Base-by-base conservation (phyloP, 64 coral and sea anemone species). In the Exaiptasia diaphana region DNA sequence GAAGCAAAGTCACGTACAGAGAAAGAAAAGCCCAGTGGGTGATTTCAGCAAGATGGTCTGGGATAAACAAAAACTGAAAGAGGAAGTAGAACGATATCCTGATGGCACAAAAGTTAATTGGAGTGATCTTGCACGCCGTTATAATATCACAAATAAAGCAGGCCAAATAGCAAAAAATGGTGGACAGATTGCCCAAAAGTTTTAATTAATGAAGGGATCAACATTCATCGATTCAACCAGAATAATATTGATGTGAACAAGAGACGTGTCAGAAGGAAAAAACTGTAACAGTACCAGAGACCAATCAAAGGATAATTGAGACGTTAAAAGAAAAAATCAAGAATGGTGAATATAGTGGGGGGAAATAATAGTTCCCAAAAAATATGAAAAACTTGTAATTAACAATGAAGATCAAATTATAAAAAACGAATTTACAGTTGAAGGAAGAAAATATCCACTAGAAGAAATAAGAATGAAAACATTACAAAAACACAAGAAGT, bases 341-440 rank as follows among this genome's bases (percentile, higher is more conserved):
- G 18, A 76, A 75, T 60, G 83, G 83, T 2, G 71, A 87, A 36
- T 87, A 65, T 41, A 34, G 52, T 30, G 50, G 80, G 76, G 76
- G 37, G 76, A 88, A 55, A 18, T 81, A 20, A 56, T 89, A 60
- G 86, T 89, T 12, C 86, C 63, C 12, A 79, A 33, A 23, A 44
- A 63, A 29, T 89, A 89, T 38, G 76, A 89, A 48, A 89, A 75
- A 69, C 50, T 84, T 33, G 24, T 69, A 3, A 20, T 83, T 13
- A 41, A 41, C 3, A 58, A 69, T 33, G 50, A 90, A 34, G 59
- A 50, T 35, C 41, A 3, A 30, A 5, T 83, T 11, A 67, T 38
- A 18, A 64, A 64, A 25, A 53, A 48, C 1, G 26, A 45, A 15
- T 89, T 89, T 41, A 81, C 68, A 31, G 76, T 75, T 35, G 50